Base-by-base conservation (phyloP, 2,113 vertebrate genomes). In the Sander lucioperca region DNA sequence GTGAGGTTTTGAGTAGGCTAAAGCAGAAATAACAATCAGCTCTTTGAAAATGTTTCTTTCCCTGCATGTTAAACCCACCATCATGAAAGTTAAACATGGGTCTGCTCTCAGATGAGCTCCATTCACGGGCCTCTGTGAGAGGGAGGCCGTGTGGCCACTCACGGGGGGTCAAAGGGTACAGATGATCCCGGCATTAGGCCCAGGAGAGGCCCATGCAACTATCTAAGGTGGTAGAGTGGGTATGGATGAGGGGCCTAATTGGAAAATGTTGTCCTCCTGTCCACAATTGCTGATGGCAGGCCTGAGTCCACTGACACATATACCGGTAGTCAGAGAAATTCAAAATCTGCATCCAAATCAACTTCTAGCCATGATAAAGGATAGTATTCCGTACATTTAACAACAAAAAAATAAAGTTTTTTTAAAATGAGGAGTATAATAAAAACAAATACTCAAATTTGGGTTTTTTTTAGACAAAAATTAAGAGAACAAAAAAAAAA, bases 71-170 rank as follows among this genome's bases (percentile, higher is more conserved):
- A 90, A 77, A 80, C 65, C 66, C 59, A 56, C 10, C 23, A 73
- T 86, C 65, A 50, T 87, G 91, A 94, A 91, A 94, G 59, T 36
- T 83, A 64, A 93, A 83, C 78, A 62, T 16, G 18, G 0, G 58
- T 59, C 39, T 56, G 82, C 64, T 76, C 70, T 86, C 81, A 82
- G 45, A 70, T 79, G 50, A 82, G 16, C 77, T 73, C 78, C 70
- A 73, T 53, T 76, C 71, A 77, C 82, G 78, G 80, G 18, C 62
- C 30, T 75, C 48, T 50, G 39, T 39, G 47, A 54, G 82, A 48
- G 43, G 21, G 23, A 18, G 56, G 36, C 64, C 23, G 23, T 3
- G 2, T 65, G 79, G 72, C 27, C n/a, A 27, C 57, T 77, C 68
- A 80, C 19, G 36, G 36, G 36, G 36, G 36, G 36, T 39, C 36